phyloP scores from a whole-genome alignment of 2,113 vertebrate species.

The Nerophis ophidion region DNA sequence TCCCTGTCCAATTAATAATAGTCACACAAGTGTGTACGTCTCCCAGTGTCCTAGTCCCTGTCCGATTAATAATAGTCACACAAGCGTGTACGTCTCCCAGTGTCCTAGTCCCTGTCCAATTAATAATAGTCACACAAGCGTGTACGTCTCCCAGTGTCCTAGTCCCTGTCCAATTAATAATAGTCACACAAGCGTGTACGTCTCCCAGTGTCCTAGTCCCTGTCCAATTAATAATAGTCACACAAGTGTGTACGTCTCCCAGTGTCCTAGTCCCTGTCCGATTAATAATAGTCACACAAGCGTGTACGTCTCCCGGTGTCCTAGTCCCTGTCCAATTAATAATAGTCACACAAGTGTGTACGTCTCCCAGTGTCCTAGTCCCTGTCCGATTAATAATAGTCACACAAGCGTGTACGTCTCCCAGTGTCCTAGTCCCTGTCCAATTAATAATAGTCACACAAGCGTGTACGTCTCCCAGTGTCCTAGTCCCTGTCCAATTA shows the following conservation, averaged over 20 bases:
- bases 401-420: not conserved
- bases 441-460: too few relatives aligned
- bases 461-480: not conserved
- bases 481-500: not conserved
- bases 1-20: too few relatives aligned
- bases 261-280: not conserved
- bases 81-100: too few relatives aligned
- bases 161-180: too few relatives aligned
- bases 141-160: not conserved
- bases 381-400: too few relatives aligned
- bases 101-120: not conserved
- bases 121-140: too few relatives aligned
- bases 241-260: too few relatives aligned
- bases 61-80: too few relatives aligned
- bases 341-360: not conserved
- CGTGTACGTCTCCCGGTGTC: not conserved
- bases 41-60: not conserved
- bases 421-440: not conserved
- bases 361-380: not conserved
- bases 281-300: too few relatives aligned
- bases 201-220: not conserved
- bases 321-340: not conserved
- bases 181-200: not conserved
- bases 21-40: not conserved
- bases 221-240: too few relatives aligned